Base-by-base conservation (phyloP, 2,113 vertebrate species). In the Gallinago paraguaiae region DNA sequence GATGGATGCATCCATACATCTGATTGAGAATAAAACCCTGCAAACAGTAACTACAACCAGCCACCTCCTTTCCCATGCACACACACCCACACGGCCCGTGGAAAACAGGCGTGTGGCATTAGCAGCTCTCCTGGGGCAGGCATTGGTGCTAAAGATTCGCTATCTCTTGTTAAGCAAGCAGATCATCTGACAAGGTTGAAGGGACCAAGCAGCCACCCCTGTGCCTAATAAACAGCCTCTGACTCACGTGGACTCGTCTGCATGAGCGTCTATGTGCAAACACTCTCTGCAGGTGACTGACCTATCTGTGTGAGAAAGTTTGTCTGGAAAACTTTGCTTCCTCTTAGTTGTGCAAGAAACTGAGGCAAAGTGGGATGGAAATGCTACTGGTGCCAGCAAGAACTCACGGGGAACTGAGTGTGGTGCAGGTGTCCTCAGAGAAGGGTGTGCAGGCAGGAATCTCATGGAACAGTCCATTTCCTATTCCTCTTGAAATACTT, bases 241-340 rank as follows among this genome's bases (percentile, higher is more conserved):
- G 18, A 5, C 41, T 41, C 56, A 2, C 0, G 2, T 2, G 6
- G 64, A 5, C 30, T 31, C 14, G 24, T 3, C 9, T 17, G 25
- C 17, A 3, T 1, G 6, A 39, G 48, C 1, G 4, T 57, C 39
- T 33, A 19, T 2, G 19, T 15, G 43, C 24, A 31, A 45, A 48
- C 46, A 0, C 37, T 27, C 14, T 9, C 70, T 35, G 60, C 65
- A 24, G 45, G 0, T 9, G 46, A 17, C n/a, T 48, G 59, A 23
- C 50, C 24, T 17, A 13, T 4, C 54, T 12, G 1, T 0, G 3
- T 0, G 1, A 33, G 57, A 8, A 54, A 31, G 15, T 28, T 25
- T 8, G 46, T 33, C 53, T 0, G 0, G 37, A 61, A 46, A 48
- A 20, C 27, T 20, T 19, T 13, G 15, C 43, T 45, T 53, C 18